These are phyloP conservation scores for Pardosa pseudoannulata DNA, from an alignment of 2,888 invertebrate species.

Conservation along the genomic window DNA sequence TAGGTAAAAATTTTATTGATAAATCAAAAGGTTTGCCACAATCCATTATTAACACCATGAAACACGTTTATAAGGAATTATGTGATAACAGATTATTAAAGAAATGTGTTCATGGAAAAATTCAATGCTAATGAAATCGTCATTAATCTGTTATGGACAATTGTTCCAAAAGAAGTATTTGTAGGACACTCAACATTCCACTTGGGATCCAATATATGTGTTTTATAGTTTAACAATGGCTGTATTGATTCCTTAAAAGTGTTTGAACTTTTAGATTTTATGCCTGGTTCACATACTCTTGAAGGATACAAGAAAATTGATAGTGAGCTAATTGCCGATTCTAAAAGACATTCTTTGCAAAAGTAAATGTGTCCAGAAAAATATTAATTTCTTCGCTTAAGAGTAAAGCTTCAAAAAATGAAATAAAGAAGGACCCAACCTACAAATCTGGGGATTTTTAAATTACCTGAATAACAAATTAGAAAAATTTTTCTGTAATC, in stretches of 20 bases:
- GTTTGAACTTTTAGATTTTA: neutral
- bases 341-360: neutral
- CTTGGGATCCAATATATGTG: neutral
- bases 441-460: too few species aligned
- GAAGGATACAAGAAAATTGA: neutral
- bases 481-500: too few species aligned
- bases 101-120: neutral
- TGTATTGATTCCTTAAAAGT: neutral
- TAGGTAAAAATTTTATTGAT: neutral
- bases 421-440: too few species aligned
- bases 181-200: neutral
- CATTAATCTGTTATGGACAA: neutral
- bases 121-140: neutral
- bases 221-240: neutral
- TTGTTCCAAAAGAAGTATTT: neutral
- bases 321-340: neutral
- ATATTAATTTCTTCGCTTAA: too few species aligned
- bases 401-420: too few species aligned
- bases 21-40: neutral
- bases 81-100: neutral
- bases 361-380: too few species aligned
- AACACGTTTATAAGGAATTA: neutral
- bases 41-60: neutral
- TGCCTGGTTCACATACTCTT: neutral
- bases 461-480: too few species aligned